A percentile compares a stretch with the other conserved stretches of the same genome.
Evolutionary conservation across 2,888 invertebrate genomes (phyloP).

Genomic region (Chymomyza fuscimana): DNA sequence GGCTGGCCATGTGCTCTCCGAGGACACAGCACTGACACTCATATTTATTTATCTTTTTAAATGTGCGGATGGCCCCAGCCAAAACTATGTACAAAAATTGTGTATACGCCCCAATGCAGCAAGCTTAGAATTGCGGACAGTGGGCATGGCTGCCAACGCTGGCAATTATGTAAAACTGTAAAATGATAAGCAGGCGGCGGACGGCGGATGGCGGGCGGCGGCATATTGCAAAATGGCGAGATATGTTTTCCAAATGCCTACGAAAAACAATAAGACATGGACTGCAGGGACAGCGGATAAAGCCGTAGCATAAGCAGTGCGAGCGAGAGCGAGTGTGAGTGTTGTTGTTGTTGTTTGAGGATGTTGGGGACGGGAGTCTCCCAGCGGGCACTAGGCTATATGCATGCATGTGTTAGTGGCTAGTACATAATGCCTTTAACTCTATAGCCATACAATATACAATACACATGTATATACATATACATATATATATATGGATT

Average conservation of each 20-base stretch:
- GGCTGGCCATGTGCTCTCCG: neutral
- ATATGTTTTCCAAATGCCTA: conserved; percentile 45
- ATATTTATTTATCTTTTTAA: conserved; percentile 68
- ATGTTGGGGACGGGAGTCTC: neutral
- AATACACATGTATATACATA: conserved; percentile 7
- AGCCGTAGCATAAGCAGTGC: neutral
- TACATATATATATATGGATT: neutral
- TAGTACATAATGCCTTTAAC: conserved; percentile 44
- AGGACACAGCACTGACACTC: conserved; percentile 37
- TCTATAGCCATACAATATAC: conserved; percentile 10
- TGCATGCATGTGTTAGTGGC: neutral
- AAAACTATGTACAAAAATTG: conserved; percentile 16
- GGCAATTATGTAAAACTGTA: conserved; percentile 70
- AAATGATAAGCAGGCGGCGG: conserved; percentile 53
- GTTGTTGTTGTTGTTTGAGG: too few species aligned
- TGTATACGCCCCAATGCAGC: conserved; percentile 1
- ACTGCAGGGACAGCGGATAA: conserved; percentile 1
- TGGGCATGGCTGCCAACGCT: conserved; percentile 14
- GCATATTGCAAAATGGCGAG: conserved; percentile 1
- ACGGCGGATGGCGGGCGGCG: too few species aligned
- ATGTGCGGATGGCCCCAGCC: conserved; percentile 28
- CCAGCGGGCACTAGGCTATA: neutral
- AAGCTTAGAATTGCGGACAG: neutral
- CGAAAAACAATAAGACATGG: conserved; percentile 64
- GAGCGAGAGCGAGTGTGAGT: neutral